A percentile compares a stretch with the other conserved stretches of the same genome.
Conservation (phyloP, 2,888 invertebrate genomes). For the Ephialtes manifestator region DNA sequence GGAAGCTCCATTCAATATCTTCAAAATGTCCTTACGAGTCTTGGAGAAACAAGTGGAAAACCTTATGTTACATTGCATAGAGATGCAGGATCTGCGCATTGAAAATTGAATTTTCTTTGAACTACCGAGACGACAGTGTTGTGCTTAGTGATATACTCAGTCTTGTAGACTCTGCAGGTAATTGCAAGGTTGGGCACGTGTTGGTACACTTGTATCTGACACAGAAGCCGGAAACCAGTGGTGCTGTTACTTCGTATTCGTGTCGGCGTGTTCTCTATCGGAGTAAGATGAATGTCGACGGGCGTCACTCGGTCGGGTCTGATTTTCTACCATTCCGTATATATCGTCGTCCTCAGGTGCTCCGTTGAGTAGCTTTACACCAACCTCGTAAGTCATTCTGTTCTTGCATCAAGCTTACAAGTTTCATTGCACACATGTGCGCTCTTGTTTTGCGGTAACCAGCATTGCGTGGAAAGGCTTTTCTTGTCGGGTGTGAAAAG, state of each 20-base stretch:
- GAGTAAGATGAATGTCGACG: constrained; percentile 58
- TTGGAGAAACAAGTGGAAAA: not conserved
- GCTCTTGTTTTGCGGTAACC: not conserved
- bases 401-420: constrained; percentile 21
- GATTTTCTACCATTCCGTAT: constrained; percentile 28
- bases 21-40: constrained; percentile 10
- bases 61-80: not conserved
- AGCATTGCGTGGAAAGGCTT: not conserved
- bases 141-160: not conserved
- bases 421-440: constrained; percentile 24
- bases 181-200: not conserved
- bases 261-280: constrained; percentile 51
- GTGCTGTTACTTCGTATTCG: constrained; percentile 36
- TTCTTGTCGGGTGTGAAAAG: not conserved
- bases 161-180: not conserved
- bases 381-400: constrained; percentile 40
- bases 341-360: constrained; percentile 34
- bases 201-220: not conserved
- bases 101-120: constrained; percentile 9
- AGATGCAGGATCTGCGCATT: not conserved
- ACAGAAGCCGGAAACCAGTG: constrained; percentile 23
- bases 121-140: not conserved
- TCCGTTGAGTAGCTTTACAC: constrained; percentile 12
- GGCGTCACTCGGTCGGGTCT: constrained; percentile 13
- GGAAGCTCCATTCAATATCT: constrained; percentile 11